phyloP scores from a whole-genome alignment of 2,888 invertebrate genomes.

The Synergus itoensis region DNA sequence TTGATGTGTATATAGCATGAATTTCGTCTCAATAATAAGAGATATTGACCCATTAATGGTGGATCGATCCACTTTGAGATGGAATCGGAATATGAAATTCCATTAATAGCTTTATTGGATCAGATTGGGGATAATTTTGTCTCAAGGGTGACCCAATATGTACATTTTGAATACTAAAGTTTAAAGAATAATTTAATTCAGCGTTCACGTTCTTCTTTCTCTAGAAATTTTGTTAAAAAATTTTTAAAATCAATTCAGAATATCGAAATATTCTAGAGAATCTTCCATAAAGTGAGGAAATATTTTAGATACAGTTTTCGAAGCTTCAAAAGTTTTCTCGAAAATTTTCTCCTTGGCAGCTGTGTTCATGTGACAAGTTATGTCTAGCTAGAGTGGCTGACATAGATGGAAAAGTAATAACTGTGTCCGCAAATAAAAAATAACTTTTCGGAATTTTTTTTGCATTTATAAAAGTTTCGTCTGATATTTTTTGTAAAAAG shows the following conservation, averaged over 20 bases:
- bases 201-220: background rate
- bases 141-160: background rate
- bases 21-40: constrained; percentile 11
- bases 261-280: background rate
- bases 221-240: background rate
- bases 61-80: background rate
- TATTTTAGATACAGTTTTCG: background rate
- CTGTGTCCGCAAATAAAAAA: background rate
- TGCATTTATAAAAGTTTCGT: no score
- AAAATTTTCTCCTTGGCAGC: background rate
- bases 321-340: background rate
- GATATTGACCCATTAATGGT: background rate
- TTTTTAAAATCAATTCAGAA: background rate
- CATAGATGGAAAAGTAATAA: background rate
- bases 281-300: background rate
- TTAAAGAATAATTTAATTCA: no score
- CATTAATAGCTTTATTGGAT: constrained; percentile 1
- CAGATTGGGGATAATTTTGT: background rate
- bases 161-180: background rate
- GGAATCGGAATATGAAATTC: background rate
- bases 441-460: no score
- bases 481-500: no score
- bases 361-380: background rate
- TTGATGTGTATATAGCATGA: background rate
- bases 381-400: background rate